phyloP scores from a whole-genome alignment of 2,888 invertebrate species.

The Auanema freiburgensis region DNA sequence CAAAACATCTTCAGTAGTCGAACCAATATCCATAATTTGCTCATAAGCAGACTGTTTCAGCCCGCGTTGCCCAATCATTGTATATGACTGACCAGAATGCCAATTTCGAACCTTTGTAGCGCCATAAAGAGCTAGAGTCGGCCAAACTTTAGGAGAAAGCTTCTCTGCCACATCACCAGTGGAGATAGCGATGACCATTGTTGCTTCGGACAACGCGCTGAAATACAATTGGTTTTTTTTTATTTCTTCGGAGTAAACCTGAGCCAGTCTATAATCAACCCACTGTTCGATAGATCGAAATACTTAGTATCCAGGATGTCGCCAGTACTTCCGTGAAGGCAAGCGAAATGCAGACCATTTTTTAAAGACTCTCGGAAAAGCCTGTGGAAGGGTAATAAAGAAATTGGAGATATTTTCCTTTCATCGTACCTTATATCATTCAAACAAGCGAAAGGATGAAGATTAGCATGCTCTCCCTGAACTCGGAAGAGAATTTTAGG shows the following conservation, averaged over 20 bases:
- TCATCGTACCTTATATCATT: constrained; percentile 40
- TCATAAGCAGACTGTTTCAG: constrained; percentile 16
- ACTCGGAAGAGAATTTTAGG: constrained; percentile 42
- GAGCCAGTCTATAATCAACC: not conserved
- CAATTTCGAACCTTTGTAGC: constrained; percentile 27
- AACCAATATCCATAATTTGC: not conserved
- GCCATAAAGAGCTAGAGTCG: constrained; percentile 34
- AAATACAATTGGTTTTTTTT: constrained; percentile 3
- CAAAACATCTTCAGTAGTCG: constrained; percentile 12
- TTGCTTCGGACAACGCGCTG: constrained; percentile 26
- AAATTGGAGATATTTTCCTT: not conserved
- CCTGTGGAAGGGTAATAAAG: not conserved
- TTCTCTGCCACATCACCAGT: constrained; percentile 50
- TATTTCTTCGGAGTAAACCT: not conserved
- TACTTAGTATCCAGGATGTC: constrained; percentile 56
- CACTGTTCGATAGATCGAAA: not conserved
- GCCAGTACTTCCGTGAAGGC: constrained; percentile 67
- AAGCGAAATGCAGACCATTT: constrained; percentile 69
- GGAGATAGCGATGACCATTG: constrained; percentile 38
- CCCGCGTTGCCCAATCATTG: constrained; percentile 42
- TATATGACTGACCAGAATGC: constrained; percentile 38
- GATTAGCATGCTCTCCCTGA: constrained; percentile 35
- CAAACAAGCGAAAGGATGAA: constrained; percentile 46
- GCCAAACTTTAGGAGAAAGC: constrained; percentile 38
- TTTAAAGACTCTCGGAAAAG: constrained; percentile 6